phyloP scores from a whole-genome alignment of 2,797 vertebrate genomes.

The Propithecus perrieri region DNA sequence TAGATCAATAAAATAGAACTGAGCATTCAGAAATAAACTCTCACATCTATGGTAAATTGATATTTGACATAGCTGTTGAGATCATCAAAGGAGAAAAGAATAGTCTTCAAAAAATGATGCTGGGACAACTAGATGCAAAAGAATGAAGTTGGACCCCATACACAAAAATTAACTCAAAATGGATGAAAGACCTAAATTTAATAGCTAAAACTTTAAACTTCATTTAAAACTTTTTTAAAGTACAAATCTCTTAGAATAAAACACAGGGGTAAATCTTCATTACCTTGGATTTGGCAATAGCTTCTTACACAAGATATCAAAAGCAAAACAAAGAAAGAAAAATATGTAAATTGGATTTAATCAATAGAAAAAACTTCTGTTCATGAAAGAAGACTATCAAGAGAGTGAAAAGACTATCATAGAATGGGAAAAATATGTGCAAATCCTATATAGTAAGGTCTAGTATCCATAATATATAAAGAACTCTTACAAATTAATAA shows the following conservation, averaged over 20 bases:
- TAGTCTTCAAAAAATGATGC: neutral
- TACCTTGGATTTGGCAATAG: neutral
- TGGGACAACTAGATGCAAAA: neutral
- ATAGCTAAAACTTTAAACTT: neutral
- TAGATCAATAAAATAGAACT: neutral
- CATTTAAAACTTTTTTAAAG: neutral
- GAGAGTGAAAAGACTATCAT: neutral
- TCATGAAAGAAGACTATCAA: neutral
- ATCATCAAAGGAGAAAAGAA: neutral
- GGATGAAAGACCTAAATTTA: neutral
- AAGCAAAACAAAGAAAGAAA: neutral
- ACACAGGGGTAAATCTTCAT: neutral
- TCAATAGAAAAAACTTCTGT: neutral
- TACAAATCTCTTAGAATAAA: neutral
- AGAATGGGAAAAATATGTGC: neutral
- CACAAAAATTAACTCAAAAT: conserved; percentile 7
- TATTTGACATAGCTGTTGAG: neutral
- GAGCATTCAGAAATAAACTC: neutral
- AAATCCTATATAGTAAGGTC: neutral
- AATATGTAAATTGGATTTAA: neutral
- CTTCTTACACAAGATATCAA: neutral
- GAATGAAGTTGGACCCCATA: neutral
- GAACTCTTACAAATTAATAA: neutral
- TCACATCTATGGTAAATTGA: neutral
- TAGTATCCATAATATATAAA: neutral